Evolutionary conservation across 2,888 invertebrate species (phyloP).

Genomic region (Drosophila quinaria): DNA sequence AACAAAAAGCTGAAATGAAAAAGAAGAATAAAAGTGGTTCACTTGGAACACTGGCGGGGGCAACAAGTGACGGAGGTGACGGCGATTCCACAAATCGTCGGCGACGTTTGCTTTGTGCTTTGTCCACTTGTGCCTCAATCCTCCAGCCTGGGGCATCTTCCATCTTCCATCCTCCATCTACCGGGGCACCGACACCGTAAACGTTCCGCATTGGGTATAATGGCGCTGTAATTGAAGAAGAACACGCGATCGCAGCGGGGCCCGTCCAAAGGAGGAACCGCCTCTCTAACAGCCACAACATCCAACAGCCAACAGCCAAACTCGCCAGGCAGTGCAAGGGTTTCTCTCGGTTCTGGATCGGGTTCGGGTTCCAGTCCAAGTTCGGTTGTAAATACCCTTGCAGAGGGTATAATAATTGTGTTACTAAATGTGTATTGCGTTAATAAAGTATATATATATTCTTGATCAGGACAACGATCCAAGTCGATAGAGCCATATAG

Average conservation of each 20-base stretch:
- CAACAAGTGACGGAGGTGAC: constrained; percentile 45
- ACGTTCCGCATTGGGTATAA: constrained; percentile 78
- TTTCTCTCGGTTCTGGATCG: constrained; percentile 33
- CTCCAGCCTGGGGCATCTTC: constrained; percentile 24
- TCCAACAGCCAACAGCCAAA: constrained; percentile 12
- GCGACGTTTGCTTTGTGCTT: constrained; percentile 27
- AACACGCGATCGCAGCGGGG: constrained; percentile 75
- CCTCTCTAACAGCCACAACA: constrained; percentile 30
- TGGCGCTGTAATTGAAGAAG: constrained; percentile 80
- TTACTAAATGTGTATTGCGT: not conserved
- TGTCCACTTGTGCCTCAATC: constrained; percentile 31
- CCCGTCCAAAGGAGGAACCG: constrained; percentile 36
- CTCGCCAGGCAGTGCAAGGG: constrained; percentile 50
- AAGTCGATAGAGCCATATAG: no score
- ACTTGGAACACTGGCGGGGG: constrained; percentile 19
- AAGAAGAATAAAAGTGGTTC: constrained; percentile 11
- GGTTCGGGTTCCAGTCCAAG: not conserved
- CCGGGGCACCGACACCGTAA: constrained; percentile 60
- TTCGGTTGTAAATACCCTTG: not conserved
- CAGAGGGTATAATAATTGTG: not conserved
- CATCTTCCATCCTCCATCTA: constrained; percentile 1
- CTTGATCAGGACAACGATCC: not conserved
- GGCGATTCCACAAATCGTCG: constrained; percentile 42
- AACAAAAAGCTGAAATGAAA: constrained; percentile 16
- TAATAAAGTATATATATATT: not conserved